phyloP scores from a whole-genome alignment of 2,797 vertebrate genomes.

The Limnodromus scolopaceus region DNA sequence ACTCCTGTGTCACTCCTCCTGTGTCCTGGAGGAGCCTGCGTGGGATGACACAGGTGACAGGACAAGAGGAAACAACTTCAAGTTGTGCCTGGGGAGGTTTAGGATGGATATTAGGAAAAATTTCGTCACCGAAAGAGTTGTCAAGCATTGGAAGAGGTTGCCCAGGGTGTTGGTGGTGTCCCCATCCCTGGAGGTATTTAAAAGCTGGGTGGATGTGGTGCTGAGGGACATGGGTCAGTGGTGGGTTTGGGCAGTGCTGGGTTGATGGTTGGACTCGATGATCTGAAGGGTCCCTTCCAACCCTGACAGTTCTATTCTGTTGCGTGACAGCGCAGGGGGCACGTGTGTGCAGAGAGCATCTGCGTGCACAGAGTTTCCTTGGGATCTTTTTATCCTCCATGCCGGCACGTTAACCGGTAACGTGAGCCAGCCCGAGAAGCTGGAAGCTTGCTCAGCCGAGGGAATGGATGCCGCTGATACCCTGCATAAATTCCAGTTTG shows the following conservation, averaged over 20 bases:
- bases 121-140: neutral
- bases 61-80: neutral
- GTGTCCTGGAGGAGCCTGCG: neutral
- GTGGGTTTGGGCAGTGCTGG: neutral
- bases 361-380: neutral
- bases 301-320: neutral
- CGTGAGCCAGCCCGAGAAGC: fast-evolving
- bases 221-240: neutral
- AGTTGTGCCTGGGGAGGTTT: neutral
- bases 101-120: neutral
- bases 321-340: fast-evolving
- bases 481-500: neutral
- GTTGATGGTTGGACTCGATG: neutral
- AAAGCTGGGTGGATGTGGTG: neutral
- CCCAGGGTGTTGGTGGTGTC: neutral
- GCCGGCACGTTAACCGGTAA: neutral
- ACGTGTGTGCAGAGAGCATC: fast-evolving
- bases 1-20: too few species aligned
- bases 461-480: neutral
- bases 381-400: neutral
- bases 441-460: fast-evolving
- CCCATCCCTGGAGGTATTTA: neutral
- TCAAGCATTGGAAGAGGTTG: neutral
- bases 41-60: neutral
- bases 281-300: neutral